A percentile compares a stretch with the other conserved stretches of the same genome.
These are phyloP conservation scores for Mya arenaria DNA, from an alignment of 1,140 invertebrate genomes.

Conservation along the genomic window DNA sequence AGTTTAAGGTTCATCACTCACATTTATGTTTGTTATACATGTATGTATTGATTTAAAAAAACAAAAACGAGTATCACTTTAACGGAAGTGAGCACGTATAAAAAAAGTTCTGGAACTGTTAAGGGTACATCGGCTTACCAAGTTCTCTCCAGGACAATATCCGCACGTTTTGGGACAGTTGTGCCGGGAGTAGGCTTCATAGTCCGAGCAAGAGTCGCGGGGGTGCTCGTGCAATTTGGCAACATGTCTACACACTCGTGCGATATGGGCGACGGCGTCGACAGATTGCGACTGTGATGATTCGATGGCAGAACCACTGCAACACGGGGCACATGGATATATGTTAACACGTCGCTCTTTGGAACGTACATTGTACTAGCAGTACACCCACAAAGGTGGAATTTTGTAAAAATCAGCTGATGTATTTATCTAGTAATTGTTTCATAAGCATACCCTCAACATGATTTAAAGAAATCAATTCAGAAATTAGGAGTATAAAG, in stretches of 20 bases:
- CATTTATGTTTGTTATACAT: too few relatives aligned
- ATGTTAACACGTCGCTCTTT: background rate
- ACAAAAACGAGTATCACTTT: too few relatives aligned
- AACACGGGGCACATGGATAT: background rate
- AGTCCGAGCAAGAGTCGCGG: conserved; percentile 46
- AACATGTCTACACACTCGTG: conserved; percentile 54
- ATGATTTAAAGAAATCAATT: background rate
- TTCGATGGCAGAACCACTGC: conserved; percentile 20
- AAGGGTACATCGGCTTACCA: too few relatives aligned
- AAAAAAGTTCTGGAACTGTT: too few relatives aligned
- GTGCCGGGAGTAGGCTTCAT: conserved; percentile 17
- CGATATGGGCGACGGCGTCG: conserved; percentile 5
- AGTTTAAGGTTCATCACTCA: too few relatives aligned
- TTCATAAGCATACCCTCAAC: background rate
- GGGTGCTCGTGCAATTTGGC: conserved; percentile 55
- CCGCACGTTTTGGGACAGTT: conserved; percentile 50
- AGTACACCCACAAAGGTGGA: too few relatives aligned
- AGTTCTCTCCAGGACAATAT: too few relatives aligned
- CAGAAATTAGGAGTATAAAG: background rate
- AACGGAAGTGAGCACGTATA: too few relatives aligned
- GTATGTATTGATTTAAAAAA: too few relatives aligned
- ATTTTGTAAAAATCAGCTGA: too few relatives aligned
- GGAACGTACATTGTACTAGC: too few relatives aligned
- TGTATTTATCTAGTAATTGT: too few relatives aligned
- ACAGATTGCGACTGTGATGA: background rate